Evolutionary conservation across 2,113 vertebrate genomes (phyloP).

Genomic region (Coregonus clupeaformis): DNA sequence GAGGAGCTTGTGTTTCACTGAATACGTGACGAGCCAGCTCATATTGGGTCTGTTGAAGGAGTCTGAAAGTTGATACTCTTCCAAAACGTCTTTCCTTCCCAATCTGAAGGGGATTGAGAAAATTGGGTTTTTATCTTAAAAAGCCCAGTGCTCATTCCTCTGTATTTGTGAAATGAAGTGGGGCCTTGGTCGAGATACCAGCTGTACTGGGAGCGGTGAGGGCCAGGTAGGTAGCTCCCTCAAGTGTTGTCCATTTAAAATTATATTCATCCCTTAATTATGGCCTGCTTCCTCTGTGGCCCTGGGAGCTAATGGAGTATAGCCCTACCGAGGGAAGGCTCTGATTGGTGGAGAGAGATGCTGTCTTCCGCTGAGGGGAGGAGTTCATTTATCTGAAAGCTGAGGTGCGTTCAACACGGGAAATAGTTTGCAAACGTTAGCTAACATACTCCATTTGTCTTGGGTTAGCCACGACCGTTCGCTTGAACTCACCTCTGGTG

Average conservation of each 20-base stretch:
- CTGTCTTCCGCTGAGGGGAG: background rate
- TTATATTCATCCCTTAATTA: background rate
- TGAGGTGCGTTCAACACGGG: no score
- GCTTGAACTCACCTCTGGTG: no score
- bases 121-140: background rate
- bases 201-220: background rate
- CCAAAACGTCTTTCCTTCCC: background rate
- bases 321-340: background rate
- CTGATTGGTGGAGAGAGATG: background rate
- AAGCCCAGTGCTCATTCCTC: background rate
- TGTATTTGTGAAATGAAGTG: background rate
- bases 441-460: no score
- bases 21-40: background rate
- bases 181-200: background rate
- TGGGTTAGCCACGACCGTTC: no score
- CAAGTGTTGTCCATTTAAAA: no score
- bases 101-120: background rate
- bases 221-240: background rate
- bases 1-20: background rate
- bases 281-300: background rate
- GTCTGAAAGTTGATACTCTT: background rate
- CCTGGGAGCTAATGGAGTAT: background rate
- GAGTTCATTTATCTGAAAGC: background rate
- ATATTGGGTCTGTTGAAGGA: background rate
- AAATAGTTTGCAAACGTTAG: no score